phyloP scores from a whole-genome alignment of 2,797 vertebrate genomes.

The Scarus forsteni region DNA sequence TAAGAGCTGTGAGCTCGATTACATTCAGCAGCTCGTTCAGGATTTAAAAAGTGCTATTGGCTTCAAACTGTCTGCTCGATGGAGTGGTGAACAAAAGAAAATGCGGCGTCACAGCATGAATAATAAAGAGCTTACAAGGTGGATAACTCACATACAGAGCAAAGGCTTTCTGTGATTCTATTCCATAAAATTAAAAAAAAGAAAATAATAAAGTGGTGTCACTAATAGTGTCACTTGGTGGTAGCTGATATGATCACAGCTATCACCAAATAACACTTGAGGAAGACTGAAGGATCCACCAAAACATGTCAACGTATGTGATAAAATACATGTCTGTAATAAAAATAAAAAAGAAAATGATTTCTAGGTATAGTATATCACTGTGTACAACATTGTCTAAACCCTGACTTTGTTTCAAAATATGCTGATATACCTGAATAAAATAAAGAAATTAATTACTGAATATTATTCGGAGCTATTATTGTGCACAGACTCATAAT shows the following conservation, averaged over 20 bases:
- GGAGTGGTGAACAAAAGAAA: slow-evolving; percentile 68
- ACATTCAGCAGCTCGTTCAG: slow-evolving; percentile 56
- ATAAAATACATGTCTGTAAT: too few species aligned
- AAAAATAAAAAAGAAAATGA: too few species aligned
- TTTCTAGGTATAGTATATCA: too few species aligned
- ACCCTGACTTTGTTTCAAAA: too few species aligned
- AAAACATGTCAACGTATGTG: too few species aligned
- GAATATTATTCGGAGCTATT: slow-evolving; percentile 32
- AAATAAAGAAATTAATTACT: too few species aligned
- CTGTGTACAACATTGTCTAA: too few species aligned
- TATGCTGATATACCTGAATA: too few species aligned
- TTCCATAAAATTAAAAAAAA: slow-evolving; percentile 13
- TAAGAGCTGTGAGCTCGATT: slow-evolving; percentile 61
- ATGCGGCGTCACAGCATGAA: slow-evolving; percentile 67
- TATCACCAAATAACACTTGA: too few species aligned
- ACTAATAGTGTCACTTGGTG: background rate
- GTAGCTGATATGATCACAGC: too few species aligned
- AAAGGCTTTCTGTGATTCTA: slow-evolving; percentile 39
- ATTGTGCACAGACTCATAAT: too few species aligned
- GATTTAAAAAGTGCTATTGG: slow-evolving; percentile 58
- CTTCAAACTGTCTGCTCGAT: slow-evolving; percentile 53
- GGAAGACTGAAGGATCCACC: too few species aligned
- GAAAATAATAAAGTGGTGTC: background rate
- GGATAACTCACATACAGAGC: slow-evolving; percentile 41
- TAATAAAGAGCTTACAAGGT: slow-evolving; percentile 68